phyloP scores from a whole-genome alignment of 1,140 invertebrate species.

The Lepidurus apus region DNA sequence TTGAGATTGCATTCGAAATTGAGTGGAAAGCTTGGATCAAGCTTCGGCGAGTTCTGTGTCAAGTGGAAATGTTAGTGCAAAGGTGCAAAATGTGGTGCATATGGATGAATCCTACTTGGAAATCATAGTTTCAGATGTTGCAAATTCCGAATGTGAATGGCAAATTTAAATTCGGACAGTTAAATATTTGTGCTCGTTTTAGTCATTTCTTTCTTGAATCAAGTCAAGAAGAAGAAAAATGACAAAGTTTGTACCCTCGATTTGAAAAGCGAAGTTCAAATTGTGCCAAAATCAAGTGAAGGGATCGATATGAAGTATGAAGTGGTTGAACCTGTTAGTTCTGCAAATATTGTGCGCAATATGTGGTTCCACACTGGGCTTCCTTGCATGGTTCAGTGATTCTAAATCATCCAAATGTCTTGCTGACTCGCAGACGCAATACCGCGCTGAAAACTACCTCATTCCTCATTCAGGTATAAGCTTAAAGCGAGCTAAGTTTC shows the following conservation, averaged over 20 bases:
- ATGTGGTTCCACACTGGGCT: not conserved
- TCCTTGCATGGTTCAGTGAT: not conserved
- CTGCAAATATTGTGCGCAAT: not conserved
- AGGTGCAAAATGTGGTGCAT: too few relatives aligned
- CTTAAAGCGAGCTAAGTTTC: too few relatives aligned
- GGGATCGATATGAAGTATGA: not conserved
- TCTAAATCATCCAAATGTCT: not conserved
- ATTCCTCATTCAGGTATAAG: not conserved
- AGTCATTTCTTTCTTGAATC: not conserved
- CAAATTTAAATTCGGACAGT: too few relatives aligned
- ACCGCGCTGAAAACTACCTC: not conserved
- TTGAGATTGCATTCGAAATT: too few relatives aligned
- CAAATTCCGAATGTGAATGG: too few relatives aligned
- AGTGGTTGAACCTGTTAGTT: not conserved
- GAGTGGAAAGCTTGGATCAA: too few relatives aligned
- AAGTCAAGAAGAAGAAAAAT: not conserved
- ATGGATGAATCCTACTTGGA: too few relatives aligned
- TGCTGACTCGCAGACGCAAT: conserved; percentile 1
- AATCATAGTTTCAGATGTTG: too few relatives aligned
- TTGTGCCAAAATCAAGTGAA: not conserved
- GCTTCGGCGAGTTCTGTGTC: too few relatives aligned
- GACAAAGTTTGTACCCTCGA: too few relatives aligned
- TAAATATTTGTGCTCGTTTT: not conserved
- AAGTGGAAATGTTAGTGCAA: too few relatives aligned
- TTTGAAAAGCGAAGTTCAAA: too few relatives aligned